Percentiles rank a stretch among this genome's conserved stretches.
These are phyloP conservation scores for Sebastes flavidus DNA, from an alignment of 2,797 vertebrate species.

Conservation along the genomic window DNA sequence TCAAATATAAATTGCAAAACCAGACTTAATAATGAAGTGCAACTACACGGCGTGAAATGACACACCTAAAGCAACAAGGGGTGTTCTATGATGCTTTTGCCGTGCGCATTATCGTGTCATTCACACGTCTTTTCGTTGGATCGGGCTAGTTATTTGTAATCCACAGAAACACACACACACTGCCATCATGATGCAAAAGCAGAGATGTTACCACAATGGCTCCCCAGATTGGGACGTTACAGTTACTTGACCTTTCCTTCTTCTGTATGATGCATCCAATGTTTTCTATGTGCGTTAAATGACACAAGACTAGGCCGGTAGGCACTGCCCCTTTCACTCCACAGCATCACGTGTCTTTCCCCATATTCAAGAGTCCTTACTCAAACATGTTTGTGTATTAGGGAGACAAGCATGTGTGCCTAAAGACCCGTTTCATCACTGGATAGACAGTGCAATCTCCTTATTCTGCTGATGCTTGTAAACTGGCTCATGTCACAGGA, in stretches of 20 bases:
- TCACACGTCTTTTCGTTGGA: background rate
- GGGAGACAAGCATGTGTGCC: background rate
- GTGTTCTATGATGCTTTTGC: background rate
- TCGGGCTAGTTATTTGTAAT: background rate
- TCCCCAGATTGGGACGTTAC: background rate
- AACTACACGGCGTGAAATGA: too few species aligned
- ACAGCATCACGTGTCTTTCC: background rate
- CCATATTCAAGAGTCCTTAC: background rate
- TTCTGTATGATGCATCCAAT: background rate
- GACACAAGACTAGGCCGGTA: background rate
- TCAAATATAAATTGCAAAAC: too few species aligned
- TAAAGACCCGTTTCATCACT: background rate
- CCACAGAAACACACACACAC: background rate
- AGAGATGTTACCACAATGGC: background rate
- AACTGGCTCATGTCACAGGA: background rate
- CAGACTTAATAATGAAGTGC: too few species aligned
- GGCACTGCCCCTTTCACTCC: background rate
- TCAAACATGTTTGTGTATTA: background rate
- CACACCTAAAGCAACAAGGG: too few species aligned
- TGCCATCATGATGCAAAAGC: background rate
- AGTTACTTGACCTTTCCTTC: background rate
- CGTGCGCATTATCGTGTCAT: background rate
- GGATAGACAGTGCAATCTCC: background rate
- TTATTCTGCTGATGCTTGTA: background rate
- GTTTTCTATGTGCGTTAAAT: background rate